These are phyloP conservation scores for Margaritifera margaritifera DNA, from an alignment of 2,888 invertebrate species.

Conservation along the genomic window DNA sequence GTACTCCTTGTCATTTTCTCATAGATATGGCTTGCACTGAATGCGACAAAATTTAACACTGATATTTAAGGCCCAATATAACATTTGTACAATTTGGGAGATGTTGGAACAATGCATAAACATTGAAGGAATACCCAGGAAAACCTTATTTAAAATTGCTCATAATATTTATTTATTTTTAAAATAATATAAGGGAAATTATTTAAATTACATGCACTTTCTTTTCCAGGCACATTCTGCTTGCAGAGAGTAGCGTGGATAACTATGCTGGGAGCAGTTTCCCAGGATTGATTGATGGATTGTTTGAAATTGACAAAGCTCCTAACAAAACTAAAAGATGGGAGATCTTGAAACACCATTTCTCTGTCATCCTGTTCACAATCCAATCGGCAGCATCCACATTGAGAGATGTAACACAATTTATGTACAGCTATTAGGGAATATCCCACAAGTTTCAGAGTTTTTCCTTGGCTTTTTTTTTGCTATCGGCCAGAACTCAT, in stretches of 20 bases:
- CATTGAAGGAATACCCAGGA: too few species aligned
- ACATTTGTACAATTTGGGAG: too few species aligned
- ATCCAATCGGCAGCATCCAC: slow-evolving; percentile 53
- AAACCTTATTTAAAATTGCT: background rate
- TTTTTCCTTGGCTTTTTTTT: background rate
- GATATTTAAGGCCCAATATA: too few species aligned
- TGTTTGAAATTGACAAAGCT: slow-evolving; percentile 54
- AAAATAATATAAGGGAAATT: background rate
- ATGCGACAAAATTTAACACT: too few species aligned
- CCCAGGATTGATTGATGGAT: slow-evolving; percentile 65
- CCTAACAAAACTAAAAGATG: slow-evolving; percentile 31
- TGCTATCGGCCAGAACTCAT: too few species aligned
- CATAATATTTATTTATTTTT: background rate
- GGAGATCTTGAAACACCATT: slow-evolving; percentile 52
- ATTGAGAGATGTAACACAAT: slow-evolving; percentile 45
- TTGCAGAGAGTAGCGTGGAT: slow-evolving; percentile 65
- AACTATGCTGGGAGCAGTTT: slow-evolving; percentile 65
- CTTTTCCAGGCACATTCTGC: slow-evolving; percentile 45
- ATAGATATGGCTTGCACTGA: too few species aligned
- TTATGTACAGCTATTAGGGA: slow-evolving; percentile 28
- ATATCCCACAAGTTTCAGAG: background rate
- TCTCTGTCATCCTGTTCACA: slow-evolving; percentile 46
- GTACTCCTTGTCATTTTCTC: too few species aligned
- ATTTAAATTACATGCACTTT: background rate
- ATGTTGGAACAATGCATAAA: too few species aligned